Conservation (phyloP, 2,797 vertebrate species). For the Thamnophis elegans region DNA sequence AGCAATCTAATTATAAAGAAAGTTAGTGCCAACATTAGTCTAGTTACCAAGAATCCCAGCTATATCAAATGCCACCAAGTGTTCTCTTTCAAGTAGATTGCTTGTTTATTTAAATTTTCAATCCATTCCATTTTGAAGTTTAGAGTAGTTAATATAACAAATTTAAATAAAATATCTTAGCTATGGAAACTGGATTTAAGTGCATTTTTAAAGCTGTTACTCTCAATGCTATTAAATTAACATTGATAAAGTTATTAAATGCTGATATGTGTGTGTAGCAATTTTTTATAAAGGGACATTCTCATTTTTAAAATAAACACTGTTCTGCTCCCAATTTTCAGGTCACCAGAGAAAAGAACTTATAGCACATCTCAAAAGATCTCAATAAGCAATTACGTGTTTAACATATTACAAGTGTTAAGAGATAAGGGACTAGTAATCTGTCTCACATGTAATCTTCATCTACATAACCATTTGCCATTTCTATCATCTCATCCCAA, state of each 20-base stretch:
- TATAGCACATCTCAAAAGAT: not conserved
- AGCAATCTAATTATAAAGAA: slow-evolving; percentile 35
- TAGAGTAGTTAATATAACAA: not conserved
- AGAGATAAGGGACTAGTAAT: not conserved
- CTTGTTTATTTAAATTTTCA: slow-evolving; percentile 21
- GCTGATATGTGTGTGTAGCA: not conserved
- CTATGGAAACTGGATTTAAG: not conserved
- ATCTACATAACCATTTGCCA: not conserved
- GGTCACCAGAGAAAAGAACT: not conserved
- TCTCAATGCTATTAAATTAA: not conserved
- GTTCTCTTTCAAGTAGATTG: slow-evolving; percentile 17
- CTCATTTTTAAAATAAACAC: too few species aligned
- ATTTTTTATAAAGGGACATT: not conserved
- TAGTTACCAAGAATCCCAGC: slow-evolving; percentile 18
- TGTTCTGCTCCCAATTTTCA: not conserved
- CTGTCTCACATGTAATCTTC: not conserved
- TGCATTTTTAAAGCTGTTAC: not conserved
- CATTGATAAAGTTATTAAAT: not conserved
- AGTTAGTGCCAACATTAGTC: slow-evolving; percentile 28
- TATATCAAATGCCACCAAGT: slow-evolving; percentile 20
- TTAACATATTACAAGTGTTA: not conserved
- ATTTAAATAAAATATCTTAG: not conserved
- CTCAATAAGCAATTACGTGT: not conserved
- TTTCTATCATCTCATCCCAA: not conserved
- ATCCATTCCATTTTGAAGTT: not conserved